phyloP scores from a whole-genome alignment of 2,888 invertebrate species.

The Lordiphosa andalusiaca region DNA sequence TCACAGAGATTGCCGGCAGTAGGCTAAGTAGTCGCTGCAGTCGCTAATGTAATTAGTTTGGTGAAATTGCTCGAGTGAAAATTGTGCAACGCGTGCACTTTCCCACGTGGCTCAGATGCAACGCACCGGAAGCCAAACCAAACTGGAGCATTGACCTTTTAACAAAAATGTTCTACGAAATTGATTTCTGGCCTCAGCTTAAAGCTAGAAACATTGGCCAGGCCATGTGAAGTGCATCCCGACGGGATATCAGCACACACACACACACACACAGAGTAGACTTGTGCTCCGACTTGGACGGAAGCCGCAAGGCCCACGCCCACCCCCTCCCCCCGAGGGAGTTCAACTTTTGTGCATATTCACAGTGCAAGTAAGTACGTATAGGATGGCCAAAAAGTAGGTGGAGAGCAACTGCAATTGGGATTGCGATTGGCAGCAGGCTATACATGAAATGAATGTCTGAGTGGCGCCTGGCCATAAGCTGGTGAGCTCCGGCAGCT shows the following conservation, averaged over 20 bases:
- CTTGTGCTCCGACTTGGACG: background rate
- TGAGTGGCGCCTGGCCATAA: no score
- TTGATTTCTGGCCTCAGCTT: no score
- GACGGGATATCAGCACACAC: background rate
- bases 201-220: no score
- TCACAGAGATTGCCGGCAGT: background rate
- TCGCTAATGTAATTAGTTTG: constrained; percentile 52
- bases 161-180: background rate
- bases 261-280: constrained; percentile 5
- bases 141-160: constrained; percentile 12
- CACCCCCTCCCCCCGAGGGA: constrained; percentile 17
- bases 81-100: constrained; percentile 22
- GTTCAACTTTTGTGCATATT: constrained; percentile 27
- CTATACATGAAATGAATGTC: no score
- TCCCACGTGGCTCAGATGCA: background rate
- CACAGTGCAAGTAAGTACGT: constrained; percentile 8
- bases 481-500: no score
- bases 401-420: no score
- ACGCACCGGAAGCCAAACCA: background rate
- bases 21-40: constrained; percentile 17
- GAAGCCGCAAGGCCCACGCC: background rate
- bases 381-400: no score
- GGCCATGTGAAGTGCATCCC: background rate
- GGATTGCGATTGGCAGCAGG: no score
- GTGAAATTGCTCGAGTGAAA: constrained; percentile 36